Percentiles rank a stretch among this genome's conserved stretches.
These are phyloP conservation scores for Melanargia galathea DNA, from an alignment of 2,888 invertebrate species.

Conservation along the genomic window DNA sequence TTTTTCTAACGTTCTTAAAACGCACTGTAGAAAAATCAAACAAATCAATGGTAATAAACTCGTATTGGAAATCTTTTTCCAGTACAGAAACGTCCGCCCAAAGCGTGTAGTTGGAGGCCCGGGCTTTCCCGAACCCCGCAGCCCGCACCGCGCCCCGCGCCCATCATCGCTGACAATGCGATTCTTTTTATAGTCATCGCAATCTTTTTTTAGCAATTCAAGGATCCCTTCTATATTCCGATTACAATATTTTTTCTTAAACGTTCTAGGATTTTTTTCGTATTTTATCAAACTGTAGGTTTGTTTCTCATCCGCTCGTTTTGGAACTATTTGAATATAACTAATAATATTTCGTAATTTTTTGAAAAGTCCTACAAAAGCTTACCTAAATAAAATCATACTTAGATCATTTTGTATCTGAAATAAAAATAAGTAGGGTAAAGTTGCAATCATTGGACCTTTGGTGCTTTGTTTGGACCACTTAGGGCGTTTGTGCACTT, in stretches of 20 bases:
- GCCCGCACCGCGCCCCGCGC: neutral
- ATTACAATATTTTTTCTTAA: neutral
- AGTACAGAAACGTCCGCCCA: slow-evolving; percentile 20
- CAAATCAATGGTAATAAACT: neutral
- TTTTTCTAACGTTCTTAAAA: neutral
- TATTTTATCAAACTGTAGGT: too few species aligned
- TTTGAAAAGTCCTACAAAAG: too few species aligned
- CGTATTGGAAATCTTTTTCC: slow-evolving; percentile 15
- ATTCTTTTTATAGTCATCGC: slow-evolving; percentile 11
- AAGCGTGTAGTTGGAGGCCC: slow-evolving; percentile 10
- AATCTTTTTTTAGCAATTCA: slow-evolving; percentile 12
- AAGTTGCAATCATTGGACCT: too few species aligned
- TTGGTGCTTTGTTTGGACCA: too few species aligned
- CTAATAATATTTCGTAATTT: too few species aligned
- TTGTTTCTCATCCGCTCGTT: too few species aligned
- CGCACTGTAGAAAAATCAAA: neutral
- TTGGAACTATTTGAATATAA: too few species aligned
- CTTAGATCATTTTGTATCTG: too few species aligned
- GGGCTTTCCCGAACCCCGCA: neutral
- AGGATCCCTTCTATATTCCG: neutral
- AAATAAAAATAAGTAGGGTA: too few species aligned
- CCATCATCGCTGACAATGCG: slow-evolving; percentile 3
- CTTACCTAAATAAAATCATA: too few species aligned
- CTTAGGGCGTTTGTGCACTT: too few species aligned
- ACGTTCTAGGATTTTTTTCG: too few species aligned